These are phyloP conservation scores for Metopia argyrocephala DNA, from an alignment of 2,888 invertebrate species.

Conservation along the genomic window DNA sequence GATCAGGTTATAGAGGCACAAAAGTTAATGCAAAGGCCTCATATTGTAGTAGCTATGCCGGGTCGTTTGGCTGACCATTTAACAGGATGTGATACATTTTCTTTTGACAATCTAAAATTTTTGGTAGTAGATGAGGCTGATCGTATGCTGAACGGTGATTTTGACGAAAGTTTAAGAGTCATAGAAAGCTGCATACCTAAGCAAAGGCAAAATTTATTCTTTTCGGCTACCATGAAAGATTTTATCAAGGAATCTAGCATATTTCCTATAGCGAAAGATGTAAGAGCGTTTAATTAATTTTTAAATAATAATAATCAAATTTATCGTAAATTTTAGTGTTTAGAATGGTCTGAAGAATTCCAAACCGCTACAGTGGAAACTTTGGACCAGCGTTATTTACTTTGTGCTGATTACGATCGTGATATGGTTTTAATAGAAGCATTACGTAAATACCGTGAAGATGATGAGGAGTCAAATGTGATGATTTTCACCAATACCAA, in stretches of 20 bases:
- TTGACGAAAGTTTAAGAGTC: constrained; percentile 89
- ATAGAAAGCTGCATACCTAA: constrained; percentile 88
- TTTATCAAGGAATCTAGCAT: constrained; percentile 85
- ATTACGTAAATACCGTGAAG: constrained; percentile 86
- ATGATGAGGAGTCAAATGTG: constrained; percentile 88
- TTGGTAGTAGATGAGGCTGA: constrained; percentile 99
- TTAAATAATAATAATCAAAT: not conserved
- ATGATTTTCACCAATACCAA: constrained; percentile 98
- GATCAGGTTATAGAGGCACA: constrained; percentile 93
- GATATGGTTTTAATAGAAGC: constrained; percentile 95
- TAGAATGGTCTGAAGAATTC: constrained; percentile 85
- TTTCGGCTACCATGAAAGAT: constrained; percentile 97
- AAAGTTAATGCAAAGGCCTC: constrained; percentile 90
- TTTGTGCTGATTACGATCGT: constrained; percentile 93
- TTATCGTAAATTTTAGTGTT: constrained; percentile 67
- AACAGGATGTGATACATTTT: constrained; percentile 90
- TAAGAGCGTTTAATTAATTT: no score
- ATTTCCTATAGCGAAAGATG: constrained; percentile 82
- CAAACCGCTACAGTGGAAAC: constrained; percentile 91
- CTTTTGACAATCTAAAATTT: constrained; percentile 88
- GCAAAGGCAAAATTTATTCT: constrained; percentile 91
- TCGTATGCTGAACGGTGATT: constrained; percentile 85
- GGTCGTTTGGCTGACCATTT: constrained; percentile 96
- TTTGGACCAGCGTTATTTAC: constrained; percentile 93
- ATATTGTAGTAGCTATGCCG: constrained; percentile 97